Evolutionary conservation across 2,797 vertebrate genomes (phyloP).

Genomic region (Galagoides demidoff): DNA sequence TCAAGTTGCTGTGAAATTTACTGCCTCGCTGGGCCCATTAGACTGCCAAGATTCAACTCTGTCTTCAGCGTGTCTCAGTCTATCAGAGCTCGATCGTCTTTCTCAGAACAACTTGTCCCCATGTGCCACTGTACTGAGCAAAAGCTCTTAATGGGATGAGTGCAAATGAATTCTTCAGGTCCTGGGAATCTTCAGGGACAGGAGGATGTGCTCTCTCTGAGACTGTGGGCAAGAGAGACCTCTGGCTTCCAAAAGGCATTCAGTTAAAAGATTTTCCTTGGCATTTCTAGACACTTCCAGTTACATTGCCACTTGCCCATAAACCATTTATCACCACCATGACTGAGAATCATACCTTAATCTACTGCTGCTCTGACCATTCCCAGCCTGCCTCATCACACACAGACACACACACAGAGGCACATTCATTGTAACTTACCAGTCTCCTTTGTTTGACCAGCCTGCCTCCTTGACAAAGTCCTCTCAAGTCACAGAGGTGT

Average conservation of each 20-base stretch:
- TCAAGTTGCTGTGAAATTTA: constrained; percentile 87
- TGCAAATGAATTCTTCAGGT: constrained; percentile 48
- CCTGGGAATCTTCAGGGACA: background rate
- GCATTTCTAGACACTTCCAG: background rate
- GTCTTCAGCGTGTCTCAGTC: constrained; percentile 74
- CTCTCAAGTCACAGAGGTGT: background rate
- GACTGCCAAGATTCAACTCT: constrained; percentile 64
- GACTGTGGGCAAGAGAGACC: background rate
- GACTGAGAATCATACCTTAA: background rate
- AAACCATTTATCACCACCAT: background rate
- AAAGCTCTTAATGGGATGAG: constrained; percentile 62
- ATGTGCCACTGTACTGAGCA: constrained; percentile 47
- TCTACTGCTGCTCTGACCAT: background rate
- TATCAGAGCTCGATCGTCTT: constrained; percentile 71
- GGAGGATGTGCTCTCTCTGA: background rate
- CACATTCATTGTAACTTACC: background rate
- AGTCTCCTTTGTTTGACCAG: background rate
- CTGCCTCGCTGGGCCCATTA: constrained; percentile 83
- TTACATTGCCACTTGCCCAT: background rate
- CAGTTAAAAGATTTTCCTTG: background rate
- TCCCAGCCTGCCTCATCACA: background rate
- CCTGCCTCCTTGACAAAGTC: background rate
- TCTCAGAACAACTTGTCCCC: constrained; percentile 64
- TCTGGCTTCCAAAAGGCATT: background rate
- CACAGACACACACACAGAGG: too few species aligned